phyloP scores from a whole-genome alignment of 1,140 invertebrate genomes.

The Apocrypta bakeri region DNA sequence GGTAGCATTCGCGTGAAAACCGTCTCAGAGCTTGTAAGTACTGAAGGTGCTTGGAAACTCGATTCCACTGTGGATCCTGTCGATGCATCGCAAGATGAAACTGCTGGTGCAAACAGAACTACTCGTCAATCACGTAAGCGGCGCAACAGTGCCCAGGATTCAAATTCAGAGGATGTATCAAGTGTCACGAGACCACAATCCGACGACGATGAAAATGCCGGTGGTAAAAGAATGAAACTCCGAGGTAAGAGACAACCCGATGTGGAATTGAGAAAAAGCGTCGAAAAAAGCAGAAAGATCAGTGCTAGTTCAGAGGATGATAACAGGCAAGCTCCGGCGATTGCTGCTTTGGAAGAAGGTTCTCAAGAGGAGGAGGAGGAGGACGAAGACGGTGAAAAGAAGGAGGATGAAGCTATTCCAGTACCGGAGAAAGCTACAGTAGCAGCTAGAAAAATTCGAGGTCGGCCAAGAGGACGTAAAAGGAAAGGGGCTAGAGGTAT shows the following conservation, averaged over 20 bases:
- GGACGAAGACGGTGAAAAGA: slow-evolving; percentile 56
- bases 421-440: slow-evolving; percentile 27
- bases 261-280: slow-evolving; percentile 74
- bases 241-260: slow-evolving; percentile 74
- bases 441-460: slow-evolving; percentile 60
- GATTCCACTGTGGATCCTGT: slow-evolving; percentile 59
- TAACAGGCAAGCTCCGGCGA: slow-evolving; percentile 41
- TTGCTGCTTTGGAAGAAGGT: slow-evolving; percentile 50
- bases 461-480: slow-evolving; percentile 66
- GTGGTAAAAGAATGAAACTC: slow-evolving; percentile 75
- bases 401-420: slow-evolving; percentile 54
- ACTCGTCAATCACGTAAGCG: slow-evolving; percentile 64
- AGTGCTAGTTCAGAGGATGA: slow-evolving; percentile 69
- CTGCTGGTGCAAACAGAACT: not conserved
- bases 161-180: slow-evolving; percentile 62
- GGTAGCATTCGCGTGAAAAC: slow-evolving; percentile 60
- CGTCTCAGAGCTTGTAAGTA: slow-evolving; percentile 61
- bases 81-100: slow-evolving; percentile 53
- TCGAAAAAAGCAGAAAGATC: slow-evolving; percentile 74
- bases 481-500: slow-evolving; percentile 54
- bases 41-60: slow-evolving; percentile 66
- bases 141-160: slow-evolving; percentile 65
- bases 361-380: slow-evolving; percentile 52
- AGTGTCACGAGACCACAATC: slow-evolving; percentile 45
- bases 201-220: slow-evolving; percentile 66